These are phyloP conservation scores for Congeria kusceri DNA, from an alignment of 2,888 invertebrate species.

Conservation along the genomic window DNA sequence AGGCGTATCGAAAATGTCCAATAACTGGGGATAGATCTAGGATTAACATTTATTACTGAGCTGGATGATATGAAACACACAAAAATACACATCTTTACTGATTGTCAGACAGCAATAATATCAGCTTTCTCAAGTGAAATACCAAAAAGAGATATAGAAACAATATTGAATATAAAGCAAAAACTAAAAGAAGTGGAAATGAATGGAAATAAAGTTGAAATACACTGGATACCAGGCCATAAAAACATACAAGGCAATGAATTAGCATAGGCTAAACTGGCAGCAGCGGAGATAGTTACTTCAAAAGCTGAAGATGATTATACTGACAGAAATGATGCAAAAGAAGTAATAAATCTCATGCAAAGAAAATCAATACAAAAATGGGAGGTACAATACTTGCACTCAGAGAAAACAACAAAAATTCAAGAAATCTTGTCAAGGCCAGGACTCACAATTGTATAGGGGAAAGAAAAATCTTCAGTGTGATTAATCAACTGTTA, in stretches of 20 bases:
- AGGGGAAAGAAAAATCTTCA: not conserved
- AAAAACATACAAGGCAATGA: constrained; percentile 7
- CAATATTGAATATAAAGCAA: constrained; percentile 9
- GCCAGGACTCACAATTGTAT: not conserved
- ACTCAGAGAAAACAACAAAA: not conserved
- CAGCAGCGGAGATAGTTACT: not conserved
- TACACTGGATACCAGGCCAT: constrained; percentile 20
- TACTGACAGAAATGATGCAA: not conserved
- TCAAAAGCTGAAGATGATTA: not conserved
- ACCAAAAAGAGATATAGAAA: constrained; percentile 1
- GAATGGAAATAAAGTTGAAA: constrained; percentile 2
- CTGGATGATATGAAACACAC: not conserved
- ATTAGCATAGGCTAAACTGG: constrained; percentile 13
- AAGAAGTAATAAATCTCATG: constrained; percentile 1
- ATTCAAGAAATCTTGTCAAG: not conserved
- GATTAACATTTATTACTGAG: not conserved
- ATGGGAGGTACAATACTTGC: not conserved
- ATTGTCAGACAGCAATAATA: constrained; percentile 21
- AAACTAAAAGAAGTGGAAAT: not conserved
- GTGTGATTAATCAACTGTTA: constrained; percentile 2
- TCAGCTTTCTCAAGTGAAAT: constrained; percentile 5
- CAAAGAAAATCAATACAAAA: not conserved
- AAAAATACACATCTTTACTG: constrained; percentile 5
- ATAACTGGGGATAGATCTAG: constrained; percentile 12
- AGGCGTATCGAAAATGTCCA: not conserved